Percentiles rank a stretch among this genome's conserved stretches.
These are phyloP conservation scores for Sandelia bainsii DNA, from an alignment of 2,797 vertebrate genomes.

Conservation along the genomic window DNA sequence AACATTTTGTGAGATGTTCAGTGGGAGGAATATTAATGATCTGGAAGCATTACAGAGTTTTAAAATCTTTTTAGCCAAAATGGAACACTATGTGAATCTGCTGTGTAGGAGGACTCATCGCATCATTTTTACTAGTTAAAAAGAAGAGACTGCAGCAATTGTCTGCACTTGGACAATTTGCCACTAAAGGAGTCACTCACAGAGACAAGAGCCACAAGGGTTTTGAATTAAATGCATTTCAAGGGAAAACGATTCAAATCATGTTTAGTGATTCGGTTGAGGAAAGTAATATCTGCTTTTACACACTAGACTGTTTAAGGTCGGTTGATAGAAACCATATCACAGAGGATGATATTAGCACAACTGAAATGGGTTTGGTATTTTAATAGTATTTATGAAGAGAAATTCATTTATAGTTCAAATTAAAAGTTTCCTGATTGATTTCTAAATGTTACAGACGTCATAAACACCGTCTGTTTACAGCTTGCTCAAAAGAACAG, in stretches of 20 bases:
- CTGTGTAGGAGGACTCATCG: constrained; percentile 8
- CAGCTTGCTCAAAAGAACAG: background rate
- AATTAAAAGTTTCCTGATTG: background rate
- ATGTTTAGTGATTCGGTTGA: no score
- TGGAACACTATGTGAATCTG: constrained; percentile 16
- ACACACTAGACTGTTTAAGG: background rate
- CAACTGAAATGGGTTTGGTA: background rate
- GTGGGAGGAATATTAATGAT: background rate
- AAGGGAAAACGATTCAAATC: no score
- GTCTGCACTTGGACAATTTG: background rate
- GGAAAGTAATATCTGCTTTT: no score
- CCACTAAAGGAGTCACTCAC: constrained; percentile 2
- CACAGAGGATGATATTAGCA: background rate
- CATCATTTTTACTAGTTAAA: background rate
- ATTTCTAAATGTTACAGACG: background rate
- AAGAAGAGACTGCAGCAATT: background rate
- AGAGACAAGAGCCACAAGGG: background rate
- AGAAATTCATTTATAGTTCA: background rate
- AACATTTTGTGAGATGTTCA: background rate
- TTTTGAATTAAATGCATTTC: constrained; percentile 7
- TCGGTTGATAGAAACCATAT: background rate
- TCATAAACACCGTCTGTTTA: background rate
- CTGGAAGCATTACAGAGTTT: background rate
- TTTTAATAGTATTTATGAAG: background rate
- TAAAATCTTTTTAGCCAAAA: background rate